Base-by-base conservation (phyloP, 2,113 vertebrate species). In the Pampusana beccarii region DNA sequence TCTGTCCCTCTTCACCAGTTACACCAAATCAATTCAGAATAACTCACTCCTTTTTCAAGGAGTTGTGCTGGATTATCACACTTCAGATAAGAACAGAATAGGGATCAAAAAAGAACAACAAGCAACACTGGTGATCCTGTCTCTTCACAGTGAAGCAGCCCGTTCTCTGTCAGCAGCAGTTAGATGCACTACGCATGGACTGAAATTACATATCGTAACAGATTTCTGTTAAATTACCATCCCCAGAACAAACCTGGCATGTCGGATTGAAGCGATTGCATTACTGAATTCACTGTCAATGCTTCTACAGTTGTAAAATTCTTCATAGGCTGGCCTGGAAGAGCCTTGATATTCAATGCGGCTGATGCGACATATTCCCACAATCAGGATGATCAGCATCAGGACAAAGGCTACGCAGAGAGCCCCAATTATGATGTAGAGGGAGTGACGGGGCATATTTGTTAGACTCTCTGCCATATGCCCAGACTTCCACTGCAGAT, bases 271-370 rank as follows among this genome's bases (percentile, higher is more conserved):
- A 14, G 99, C 99, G 13, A 99, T 99, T 66, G 99, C 99, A 0
- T 98, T 99, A 91, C 99, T 99, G 97, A 99, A 99, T 96, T 99
- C 99, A 56, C 99, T 99, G 98, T 99, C 99, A 2, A 99, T 99
- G 98, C 99, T 99, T 95, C 99, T 98, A 40, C 99, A 99, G 98
- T 99, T 99, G 98, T 99, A 99, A 92, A 99, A 99, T 77, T 99
- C 99, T 92, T 99, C 99, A 5, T 99, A 99, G 94, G 99, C 99
- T 1, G 99, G 99, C 73, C 99, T 97, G 29, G 99, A 99, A 1
- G 99, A 99, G 92, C 99, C 99, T 98, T 99, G 99, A 98, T 99
- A 99, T 95, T 99, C 99, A 4, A 99, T 99, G 93, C 99, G 99
- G 97, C 99, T 99, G 98, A 99, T 99, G 96, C 99, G 99, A 80